Conservation (phyloP, 2,888 invertebrate species). For the Caenorhabditis afra region DNA sequence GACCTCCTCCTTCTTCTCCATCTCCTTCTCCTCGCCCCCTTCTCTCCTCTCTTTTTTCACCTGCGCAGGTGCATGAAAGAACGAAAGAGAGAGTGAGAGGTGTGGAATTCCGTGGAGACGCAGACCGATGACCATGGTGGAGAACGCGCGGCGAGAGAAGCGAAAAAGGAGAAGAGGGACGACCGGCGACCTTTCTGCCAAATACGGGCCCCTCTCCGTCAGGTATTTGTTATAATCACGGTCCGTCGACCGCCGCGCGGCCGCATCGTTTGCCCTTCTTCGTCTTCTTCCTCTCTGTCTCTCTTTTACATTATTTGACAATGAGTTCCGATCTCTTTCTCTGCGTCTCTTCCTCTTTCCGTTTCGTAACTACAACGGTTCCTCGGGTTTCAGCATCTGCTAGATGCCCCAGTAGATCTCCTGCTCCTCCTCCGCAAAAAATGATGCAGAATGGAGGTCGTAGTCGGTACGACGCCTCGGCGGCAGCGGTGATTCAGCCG, state of each 20-base stretch:
- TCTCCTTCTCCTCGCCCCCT: constrained; percentile 30
- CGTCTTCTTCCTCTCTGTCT: constrained; percentile 22
- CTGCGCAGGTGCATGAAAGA: constrained; percentile 48
- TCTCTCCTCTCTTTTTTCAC: constrained; percentile 31
- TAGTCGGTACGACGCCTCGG: constrained; percentile 28
- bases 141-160: constrained; percentile 13
- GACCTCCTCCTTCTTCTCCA: constrained; percentile 5
- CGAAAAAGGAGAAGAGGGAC: constrained; percentile 15
- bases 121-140: constrained; percentile 44
- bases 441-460: constrained; percentile 39
- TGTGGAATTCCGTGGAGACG: constrained; percentile 22
- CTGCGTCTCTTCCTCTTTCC: neutral
- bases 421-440: neutral
- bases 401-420: constrained; percentile 5
- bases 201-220: constrained; percentile 13
- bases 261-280: constrained; percentile 15
- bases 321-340: constrained; percentile 25
- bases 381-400: constrained; percentile 39
- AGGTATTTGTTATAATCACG: constrained; percentile 52
- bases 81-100: constrained; percentile 20
- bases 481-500: constrained; percentile 26
- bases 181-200: constrained; percentile 35
- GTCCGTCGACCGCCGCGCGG: constrained; percentile 10
- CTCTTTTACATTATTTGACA: constrained; percentile 38
- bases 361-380: constrained; percentile 28